Evolutionary conservation across 2,113 vertebrate genomes (phyloP), one percentile per base, ranked within the genome.

Genomic region (Pelusios castaneus): DNA sequence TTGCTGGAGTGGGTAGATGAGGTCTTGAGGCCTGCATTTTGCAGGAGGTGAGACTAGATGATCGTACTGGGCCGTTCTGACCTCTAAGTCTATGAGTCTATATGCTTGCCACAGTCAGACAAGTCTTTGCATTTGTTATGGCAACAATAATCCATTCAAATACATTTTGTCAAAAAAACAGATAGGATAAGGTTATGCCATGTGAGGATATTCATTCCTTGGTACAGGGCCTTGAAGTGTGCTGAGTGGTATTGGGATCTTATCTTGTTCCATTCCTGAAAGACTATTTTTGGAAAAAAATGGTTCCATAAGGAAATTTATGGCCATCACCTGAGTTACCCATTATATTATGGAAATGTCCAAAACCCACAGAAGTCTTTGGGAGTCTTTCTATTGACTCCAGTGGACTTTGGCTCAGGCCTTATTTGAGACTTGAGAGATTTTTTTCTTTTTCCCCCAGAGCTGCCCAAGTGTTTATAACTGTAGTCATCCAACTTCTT

Each of bases 401-500:
- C 12, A 31, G 49, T 5, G 67, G n/a, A n/a, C 5, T 52, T 80
- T 70, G 29, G 21, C 43, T 90, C 45, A 85, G 91, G 6, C 13
- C 13, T 63, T 45, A 49, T 29, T 5, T 52, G 88, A 77, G 17
- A 55, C 13, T 70, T 73, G 55, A 73, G 60, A 81, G 45, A 83
- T 38, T 70, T 41, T 41, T 8, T 38, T 70, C 22, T 41, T 8
- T 70, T n/a, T 24, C 10, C n/a, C 19, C 67, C 67, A 73, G 21
- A 73, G n/a, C 14, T 73, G 67, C 67, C 9, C 41, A 19, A 41
- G 9, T 41, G 38, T 73, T 73, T 73, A 73, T 73, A 73, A 10
- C n/a, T 2, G 19, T 92, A 92, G 80, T 97, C 90, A 84, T 85
- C 81, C 76, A 94, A 91, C 84, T 89, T 16, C 86, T 58, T 12